Percentiles rank a stretch among this genome's conserved stretches.
These are phyloP conservation scores for Enhydra lutris DNA, from an alignment of 2,113 vertebrate species.

Conservation along the genomic window DNA sequence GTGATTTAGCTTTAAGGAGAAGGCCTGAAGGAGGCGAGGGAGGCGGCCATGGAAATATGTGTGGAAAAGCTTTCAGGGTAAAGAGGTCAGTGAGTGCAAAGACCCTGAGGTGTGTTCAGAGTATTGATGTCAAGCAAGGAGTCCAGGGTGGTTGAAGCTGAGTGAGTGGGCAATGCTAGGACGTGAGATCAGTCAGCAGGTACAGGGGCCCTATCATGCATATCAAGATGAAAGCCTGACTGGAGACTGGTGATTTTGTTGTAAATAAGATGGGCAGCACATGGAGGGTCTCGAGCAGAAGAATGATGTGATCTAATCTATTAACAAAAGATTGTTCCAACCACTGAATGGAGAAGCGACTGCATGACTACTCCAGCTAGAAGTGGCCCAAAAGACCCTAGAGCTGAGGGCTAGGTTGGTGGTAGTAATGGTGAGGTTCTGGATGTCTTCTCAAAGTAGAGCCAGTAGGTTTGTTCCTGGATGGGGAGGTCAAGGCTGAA, in stretches of 20 bases:
- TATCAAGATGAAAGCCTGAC: fast-evolving
- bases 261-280: neutral
- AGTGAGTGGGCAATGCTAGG: fast-evolving
- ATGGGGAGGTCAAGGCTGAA: neutral
- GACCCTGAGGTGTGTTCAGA: fast-evolving
- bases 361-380: neutral
- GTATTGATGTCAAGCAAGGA: neutral
- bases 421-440: neutral
- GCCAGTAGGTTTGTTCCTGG: neutral
- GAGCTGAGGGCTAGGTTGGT: neutral
- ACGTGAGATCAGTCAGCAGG: neutral
- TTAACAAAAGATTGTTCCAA: neutral
- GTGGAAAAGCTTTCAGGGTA: too few species aligned
- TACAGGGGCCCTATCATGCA: fast-evolving
- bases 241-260: neutral
- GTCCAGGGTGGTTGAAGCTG: fast-evolving
- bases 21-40: neutral
- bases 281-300: neutral
- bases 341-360: neutral
- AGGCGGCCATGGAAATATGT: neutral
- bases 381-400: neutral
- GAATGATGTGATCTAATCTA: neutral
- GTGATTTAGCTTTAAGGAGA: too few species aligned
- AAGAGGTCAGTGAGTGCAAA: neutral
- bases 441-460: neutral